phyloP scores from a whole-genome alignment of 2,113 vertebrate species.

The Ailurus styani region DNA sequence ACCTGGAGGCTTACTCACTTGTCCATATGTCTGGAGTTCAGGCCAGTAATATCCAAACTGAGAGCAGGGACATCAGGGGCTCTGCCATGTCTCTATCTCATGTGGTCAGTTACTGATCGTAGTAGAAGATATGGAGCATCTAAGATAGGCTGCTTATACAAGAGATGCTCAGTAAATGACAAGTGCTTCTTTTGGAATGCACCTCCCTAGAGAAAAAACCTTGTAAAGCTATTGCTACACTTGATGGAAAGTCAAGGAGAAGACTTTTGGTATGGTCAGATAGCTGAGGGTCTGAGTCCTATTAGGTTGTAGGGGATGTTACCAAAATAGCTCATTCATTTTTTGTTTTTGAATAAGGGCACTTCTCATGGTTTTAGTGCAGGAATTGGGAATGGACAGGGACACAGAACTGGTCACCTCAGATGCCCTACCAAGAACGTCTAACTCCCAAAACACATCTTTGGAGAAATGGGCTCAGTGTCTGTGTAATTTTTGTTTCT shows the following conservation, averaged over 20 bases:
- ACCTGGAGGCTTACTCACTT: background rate
- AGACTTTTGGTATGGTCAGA: background rate
- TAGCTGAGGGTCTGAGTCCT: background rate
- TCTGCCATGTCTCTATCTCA: background rate
- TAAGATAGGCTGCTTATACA: background rate
- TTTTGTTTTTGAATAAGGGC: background rate
- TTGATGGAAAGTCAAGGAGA: background rate
- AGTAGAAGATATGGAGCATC: background rate
- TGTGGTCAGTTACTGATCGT: background rate
- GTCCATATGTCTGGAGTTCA: background rate
- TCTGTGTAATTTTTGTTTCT: background rate
- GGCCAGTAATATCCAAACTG: background rate
- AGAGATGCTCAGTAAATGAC: background rate
- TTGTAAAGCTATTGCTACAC: background rate
- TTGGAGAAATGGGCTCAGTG: background rate
- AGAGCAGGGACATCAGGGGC: too few species aligned
- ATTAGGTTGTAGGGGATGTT: background rate
- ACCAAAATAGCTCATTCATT: background rate
- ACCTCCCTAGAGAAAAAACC: background rate
- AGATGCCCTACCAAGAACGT: background rate
- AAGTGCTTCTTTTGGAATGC: background rate
- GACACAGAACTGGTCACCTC: background rate
- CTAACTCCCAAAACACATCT: background rate
- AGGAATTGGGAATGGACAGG: conserved; percentile 7
- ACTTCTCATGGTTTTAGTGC: background rate